These are phyloP conservation scores for Heliconius aoede DNA, from an alignment of 2,888 invertebrate species.

Conservation along the genomic window DNA sequence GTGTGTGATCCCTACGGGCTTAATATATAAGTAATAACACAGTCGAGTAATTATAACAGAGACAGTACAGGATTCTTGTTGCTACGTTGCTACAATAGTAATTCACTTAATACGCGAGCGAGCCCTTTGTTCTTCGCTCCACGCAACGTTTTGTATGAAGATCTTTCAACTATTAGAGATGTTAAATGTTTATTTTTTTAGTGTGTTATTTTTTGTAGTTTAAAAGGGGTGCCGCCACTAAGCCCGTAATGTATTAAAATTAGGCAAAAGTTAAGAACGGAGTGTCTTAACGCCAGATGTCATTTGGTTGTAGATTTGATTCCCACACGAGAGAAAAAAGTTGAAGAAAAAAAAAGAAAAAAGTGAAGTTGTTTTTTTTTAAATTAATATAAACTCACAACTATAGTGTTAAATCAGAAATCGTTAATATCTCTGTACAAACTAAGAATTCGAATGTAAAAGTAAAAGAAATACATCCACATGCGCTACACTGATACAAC, in stretches of 20 bases:
- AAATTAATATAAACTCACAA: too few relatives aligned
- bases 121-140: constrained; percentile 7
- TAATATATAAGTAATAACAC: background rate
- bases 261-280: too few relatives aligned
- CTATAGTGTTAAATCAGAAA: background rate
- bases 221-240: background rate
- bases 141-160: constrained; percentile 10
- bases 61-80: background rate
- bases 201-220: too few relatives aligned
- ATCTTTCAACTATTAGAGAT: background rate
- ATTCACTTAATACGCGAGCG: constrained; percentile 18
- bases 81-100: constrained; percentile 4
- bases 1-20: too few relatives aligned
- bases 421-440: background rate
- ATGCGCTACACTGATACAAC: constrained; percentile 6
- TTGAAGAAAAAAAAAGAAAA: too few relatives aligned
- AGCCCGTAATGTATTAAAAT: background rate
- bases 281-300: too few relatives aligned
- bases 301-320: too few relatives aligned
- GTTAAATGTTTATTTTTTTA: background rate
- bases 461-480: constrained; percentile 13
- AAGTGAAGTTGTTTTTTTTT: too few relatives aligned
- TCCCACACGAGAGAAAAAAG: too few relatives aligned
- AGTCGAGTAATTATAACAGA: background rate
- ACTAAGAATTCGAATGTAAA: background rate